Percentiles rank a stretch among this genome's conserved stretches.
These are phyloP conservation scores for Athripsodes cinereus DNA, from an alignment of 2,888 invertebrate genomes.

Conservation along the genomic window DNA sequence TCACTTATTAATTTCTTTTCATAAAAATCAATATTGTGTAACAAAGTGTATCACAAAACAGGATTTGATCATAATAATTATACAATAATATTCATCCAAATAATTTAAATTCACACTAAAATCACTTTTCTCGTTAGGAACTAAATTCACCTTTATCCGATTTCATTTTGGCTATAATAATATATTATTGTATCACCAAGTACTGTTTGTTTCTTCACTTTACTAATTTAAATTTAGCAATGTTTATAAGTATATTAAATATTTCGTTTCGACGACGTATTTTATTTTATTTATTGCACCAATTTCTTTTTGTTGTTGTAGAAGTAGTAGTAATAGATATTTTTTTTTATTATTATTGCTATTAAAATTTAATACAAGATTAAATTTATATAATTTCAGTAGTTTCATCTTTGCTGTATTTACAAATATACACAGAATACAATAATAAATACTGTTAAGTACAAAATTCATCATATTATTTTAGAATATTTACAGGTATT, in stretches of 20 bases:
- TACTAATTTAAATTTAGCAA: too few species aligned
- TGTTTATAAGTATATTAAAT: neutral
- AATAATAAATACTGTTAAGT: constrained; percentile 7
- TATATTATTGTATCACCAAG: too few species aligned
- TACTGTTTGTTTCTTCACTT: too few species aligned
- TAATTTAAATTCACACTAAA: neutral
- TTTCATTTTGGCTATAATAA: too few species aligned
- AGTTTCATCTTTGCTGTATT: neutral
- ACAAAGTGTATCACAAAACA: too few species aligned
- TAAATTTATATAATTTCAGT: neutral
- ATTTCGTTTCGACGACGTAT: neutral
- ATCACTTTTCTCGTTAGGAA: too few species aligned
- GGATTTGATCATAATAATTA: neutral
- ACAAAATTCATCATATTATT: constrained; percentile 19
- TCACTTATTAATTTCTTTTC: too few species aligned
- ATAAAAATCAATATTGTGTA: too few species aligned
- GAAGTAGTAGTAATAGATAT: neutral
- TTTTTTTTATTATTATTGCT: neutral
- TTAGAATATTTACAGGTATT: constrained; percentile 21
- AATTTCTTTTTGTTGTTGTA: neutral
- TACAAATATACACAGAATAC: constrained; percentile 6
- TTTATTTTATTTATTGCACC: neutral
- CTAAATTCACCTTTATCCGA: too few species aligned
- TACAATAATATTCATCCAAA: constrained; percentile 1
- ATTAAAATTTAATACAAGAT: neutral